Evolutionary conservation across 2,797 vertebrate species (phyloP).

Genomic region (Florisuga fusca): DNA sequence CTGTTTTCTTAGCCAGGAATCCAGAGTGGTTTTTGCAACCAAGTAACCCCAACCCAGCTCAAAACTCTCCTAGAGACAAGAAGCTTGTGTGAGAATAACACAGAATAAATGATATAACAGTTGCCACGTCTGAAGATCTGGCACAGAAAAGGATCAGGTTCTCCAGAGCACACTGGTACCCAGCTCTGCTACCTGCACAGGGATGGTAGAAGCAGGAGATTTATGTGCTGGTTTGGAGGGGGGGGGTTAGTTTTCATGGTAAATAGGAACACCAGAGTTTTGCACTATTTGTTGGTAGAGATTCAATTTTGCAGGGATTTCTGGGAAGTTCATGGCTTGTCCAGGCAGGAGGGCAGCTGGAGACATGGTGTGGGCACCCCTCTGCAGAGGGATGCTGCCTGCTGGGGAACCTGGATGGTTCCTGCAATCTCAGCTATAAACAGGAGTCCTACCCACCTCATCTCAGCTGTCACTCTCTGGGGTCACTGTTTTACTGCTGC

Average conservation of each 20-base stretch:
- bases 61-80: not conserved
- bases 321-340: slow-evolving; percentile 11
- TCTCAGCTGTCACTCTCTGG: not conserved
- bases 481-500: not conserved
- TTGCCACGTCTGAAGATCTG: not conserved
- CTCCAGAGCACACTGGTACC: not conserved
- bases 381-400: not conserved
- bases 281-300: not conserved
- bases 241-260: not conserved
- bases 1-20: not conserved
- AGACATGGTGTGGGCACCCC: not conserved
- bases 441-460: not conserved
- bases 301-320: not conserved
- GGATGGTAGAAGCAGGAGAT: not conserved
- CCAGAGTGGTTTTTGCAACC: not conserved
- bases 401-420: not conserved
- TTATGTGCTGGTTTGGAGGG: not conserved
- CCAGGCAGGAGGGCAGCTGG: not conserved
- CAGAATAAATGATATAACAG: not conserved
- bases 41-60: not conserved
- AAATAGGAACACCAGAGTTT: not conserved
- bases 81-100: not conserved
- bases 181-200: not conserved
- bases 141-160: not conserved
- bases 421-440: not conserved